These are phyloP conservation scores for Uria lomvia DNA, from an alignment of 2,113 vertebrate genomes.

Conservation along the genomic window DNA sequence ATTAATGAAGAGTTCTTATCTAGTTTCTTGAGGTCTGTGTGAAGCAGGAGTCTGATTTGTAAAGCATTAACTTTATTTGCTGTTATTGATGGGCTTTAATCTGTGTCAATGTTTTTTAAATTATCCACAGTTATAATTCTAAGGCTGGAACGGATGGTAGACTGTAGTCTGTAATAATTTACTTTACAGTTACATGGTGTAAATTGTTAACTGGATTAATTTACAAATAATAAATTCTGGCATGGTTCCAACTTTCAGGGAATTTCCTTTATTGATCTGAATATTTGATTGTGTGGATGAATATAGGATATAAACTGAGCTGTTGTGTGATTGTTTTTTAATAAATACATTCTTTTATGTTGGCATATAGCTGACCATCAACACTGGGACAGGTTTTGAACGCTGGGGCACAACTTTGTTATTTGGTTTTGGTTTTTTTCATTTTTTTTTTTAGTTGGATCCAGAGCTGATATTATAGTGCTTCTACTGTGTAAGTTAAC, in stretches of 20 bases:
- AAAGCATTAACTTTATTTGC: neutral
- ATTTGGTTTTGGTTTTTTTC: neutral
- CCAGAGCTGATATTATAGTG: neutral
- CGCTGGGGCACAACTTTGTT: neutral
- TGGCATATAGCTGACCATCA: neutral
- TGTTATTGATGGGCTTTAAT: neutral
- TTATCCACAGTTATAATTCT: neutral
- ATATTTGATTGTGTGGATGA: neutral
- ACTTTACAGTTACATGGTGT: neutral
- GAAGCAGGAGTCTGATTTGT: neutral
- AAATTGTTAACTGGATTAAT: neutral
- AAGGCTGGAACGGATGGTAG: neutral
- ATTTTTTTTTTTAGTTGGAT: neutral
- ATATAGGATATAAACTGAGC: neutral
- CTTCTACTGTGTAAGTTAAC: neutral
- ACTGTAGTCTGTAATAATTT: neutral
- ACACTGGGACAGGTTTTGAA: neutral
- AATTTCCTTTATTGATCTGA: neutral
- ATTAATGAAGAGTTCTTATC: neutral
- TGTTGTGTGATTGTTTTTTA: neutral
- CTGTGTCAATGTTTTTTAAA: neutral
- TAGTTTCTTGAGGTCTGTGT: neutral
- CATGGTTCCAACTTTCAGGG: neutral
- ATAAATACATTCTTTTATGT: neutral
- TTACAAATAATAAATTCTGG: neutral